A percentile compares a stretch with the other conserved stretches of the same genome.
Conservation (phyloP, 2,888 invertebrate species). For the Andrena haemorrhoa region DNA sequence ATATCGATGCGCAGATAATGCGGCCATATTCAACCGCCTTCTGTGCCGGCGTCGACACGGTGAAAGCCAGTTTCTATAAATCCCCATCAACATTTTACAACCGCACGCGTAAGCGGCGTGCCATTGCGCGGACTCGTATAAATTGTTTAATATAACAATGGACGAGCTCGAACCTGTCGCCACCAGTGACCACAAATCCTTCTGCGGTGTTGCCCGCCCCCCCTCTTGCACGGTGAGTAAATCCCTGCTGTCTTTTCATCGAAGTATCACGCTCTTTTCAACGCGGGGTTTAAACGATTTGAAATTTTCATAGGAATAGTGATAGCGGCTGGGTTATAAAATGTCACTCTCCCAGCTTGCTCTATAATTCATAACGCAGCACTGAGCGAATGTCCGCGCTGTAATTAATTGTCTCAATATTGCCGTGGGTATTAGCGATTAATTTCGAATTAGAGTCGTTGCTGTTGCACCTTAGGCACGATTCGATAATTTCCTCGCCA, state of each 20-base stretch:
- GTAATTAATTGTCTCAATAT: conserved; percentile 1
- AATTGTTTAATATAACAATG: conserved; percentile 78
- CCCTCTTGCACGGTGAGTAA: neutral
- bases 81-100: conserved; percentile 63
- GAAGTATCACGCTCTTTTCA: neutral
- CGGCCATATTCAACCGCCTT: conserved; percentile 8
- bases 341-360: too few species aligned
- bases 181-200: conserved; percentile 73
- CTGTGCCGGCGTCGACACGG: neutral
- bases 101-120: conserved; percentile 16
- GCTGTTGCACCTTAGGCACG: neutral
- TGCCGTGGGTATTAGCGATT: neutral
- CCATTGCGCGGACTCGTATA: conserved; percentile 55
- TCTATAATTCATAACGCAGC: too few species aligned
- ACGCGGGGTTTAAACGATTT: neutral
- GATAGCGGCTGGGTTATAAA: neutral
- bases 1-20: neutral
- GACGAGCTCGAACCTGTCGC: conserved; percentile 72
- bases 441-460: conserved; percentile 37
- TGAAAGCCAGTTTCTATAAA: conserved; percentile 60
- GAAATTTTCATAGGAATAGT: neutral
- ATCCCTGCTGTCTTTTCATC: neutral
- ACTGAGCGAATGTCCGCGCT: neutral
- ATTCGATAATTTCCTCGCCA: conserved; percentile 12
- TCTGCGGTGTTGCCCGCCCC: conserved; percentile 63